These are phyloP conservation scores for Morpho deidamia DNA, from an alignment of 2,888 invertebrate genomes.

Conservation along the genomic window DNA sequence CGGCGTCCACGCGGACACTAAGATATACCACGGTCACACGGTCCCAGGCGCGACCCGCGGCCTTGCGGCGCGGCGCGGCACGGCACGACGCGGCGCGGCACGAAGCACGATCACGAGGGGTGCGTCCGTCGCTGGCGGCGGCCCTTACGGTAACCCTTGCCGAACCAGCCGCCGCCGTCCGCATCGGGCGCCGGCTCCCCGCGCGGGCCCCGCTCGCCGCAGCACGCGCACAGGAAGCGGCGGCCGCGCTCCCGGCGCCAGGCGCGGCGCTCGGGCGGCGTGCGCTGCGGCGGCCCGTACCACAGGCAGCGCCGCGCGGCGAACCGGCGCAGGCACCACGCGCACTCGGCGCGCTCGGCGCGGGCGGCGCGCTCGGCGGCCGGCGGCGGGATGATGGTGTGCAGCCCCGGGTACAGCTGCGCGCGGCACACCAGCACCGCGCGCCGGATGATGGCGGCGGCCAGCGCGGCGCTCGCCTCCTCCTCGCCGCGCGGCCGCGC, in stretches of 20 bases:
- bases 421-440: conserved; percentile 67
- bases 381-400: conserved; percentile 72
- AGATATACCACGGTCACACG: too few relatives aligned
- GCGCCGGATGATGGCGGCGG: conserved; percentile 65
- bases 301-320: conserved; percentile 57
- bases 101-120: background rate
- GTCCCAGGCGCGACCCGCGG: background rate
- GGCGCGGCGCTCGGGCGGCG: conserved; percentile 40
- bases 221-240: conserved; percentile 83
- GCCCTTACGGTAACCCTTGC: conserved; percentile 90
- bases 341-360: conserved; percentile 48
- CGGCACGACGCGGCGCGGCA: background rate
- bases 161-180: conserved; percentile 86
- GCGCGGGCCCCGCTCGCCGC: conserved; percentile 56
- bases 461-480: conserved; percentile 45
- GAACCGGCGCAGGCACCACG: conserved; percentile 48
- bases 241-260: conserved; percentile 64
- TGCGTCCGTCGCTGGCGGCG: conserved; percentile 73
- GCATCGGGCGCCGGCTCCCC: conserved; percentile 35
- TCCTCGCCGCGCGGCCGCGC: conserved; percentile 28
- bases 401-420: conserved; percentile 77
- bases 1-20: too few relatives aligned
- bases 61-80: background rate
- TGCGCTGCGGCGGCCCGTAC: conserved; percentile 71
- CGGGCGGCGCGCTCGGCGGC: conserved; percentile 53